Base-by-base conservation (phyloP, 2,888 invertebrate genomes). In the Chrysodeixis includens region DNA sequence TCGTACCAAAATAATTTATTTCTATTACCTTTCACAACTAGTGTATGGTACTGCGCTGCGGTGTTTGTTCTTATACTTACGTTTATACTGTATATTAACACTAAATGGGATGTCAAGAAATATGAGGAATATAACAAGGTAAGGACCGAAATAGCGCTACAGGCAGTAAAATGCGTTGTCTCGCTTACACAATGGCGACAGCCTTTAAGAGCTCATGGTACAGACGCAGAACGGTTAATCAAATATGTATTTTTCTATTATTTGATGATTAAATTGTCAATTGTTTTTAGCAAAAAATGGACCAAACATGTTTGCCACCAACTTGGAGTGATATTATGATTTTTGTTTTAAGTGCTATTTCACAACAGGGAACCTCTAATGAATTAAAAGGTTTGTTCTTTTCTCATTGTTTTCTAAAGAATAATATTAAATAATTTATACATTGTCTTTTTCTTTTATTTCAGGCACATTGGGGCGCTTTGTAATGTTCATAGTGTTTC, bases 1-100 rank as follows among this genome's bases (percentile, higher is more conserved):
- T 97, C 97, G 0, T 96, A 96, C 65, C 95, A 97, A 8, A 95
- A 95, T 70, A 97, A 97, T 83, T 93, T 97, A 65, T 97, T 96
- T 81, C 88, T 95, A 0, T 86, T 97, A 44, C 96, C 97, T 0
- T 97, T 97, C 81, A 93, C 95, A 40, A 88, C 87, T 1, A 83
- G 89, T 0, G 97, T 97, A 0, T 97, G 97, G 97, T 86, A 95
- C 49, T 93, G 95, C 44, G 90, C 93, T 44, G 92, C 91, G 0
- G 88, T 86, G 0, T 86, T 96, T 46, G 84, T 95, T 1, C n/a
- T 89, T 12, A 68, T 93, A 20, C 69, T 92, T 40, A 76, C 83
- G 8, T 60, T 82, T 4, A 76, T 90, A 65, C 69, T 92, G 7
- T 90, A 88, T 51, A 62, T 90, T 0, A 90, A 85, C 59, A 88